Base-by-base conservation (phyloP, 2,797 vertebrate genomes). In the Melopsittacus undulatus region DNA sequence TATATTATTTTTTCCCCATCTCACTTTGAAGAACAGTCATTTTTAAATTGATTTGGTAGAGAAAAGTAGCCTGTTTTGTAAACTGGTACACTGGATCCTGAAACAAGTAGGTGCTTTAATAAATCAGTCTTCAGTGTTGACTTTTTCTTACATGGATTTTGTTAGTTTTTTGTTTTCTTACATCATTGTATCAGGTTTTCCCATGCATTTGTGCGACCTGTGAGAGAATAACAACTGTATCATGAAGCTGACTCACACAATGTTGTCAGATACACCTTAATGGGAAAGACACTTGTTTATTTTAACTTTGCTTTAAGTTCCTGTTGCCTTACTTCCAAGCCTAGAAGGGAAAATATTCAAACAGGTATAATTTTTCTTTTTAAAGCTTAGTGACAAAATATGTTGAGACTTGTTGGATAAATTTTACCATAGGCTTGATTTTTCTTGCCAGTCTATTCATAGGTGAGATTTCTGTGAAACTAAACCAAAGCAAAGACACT, bases 401-500 rank as follows among this genome's bases (percentile, higher is more conserved):
- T 17, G 21, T 48, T 51, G 45, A 89, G 27, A 64, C 16, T 45
- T 67, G 27, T 38, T 56, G 59, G 20, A 66, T 79, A 70, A 85
- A 80, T 82, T 84, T 94, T 46, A 79, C n/a, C 13, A 21, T 73
- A 30, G 19, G 13, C 32, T 70, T 82, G n/a, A 82, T 46, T 88
- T 87, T 90, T 86, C 43, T 69, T 90, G 64, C 30, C 40, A 52
- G 1, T 63, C 36, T 89, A 5, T 89, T 95, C 21, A 74, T 63
- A 74, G 40, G 63, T 87, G 72, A 92, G 72, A 80, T 75, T 87
- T 95, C 78, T 90, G 61, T 89, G 72, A 92, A 90, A 67, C 34
- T 70, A 56, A 94, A 74, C 61, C 9, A 63, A 92, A 91, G 34
- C 6, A 32, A 83, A 85, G 38, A 38, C 40, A 62, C 18, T 90